Base-by-base conservation (phyloP, 2,888 invertebrate species). In the Leptopilina drosophilae region DNA sequence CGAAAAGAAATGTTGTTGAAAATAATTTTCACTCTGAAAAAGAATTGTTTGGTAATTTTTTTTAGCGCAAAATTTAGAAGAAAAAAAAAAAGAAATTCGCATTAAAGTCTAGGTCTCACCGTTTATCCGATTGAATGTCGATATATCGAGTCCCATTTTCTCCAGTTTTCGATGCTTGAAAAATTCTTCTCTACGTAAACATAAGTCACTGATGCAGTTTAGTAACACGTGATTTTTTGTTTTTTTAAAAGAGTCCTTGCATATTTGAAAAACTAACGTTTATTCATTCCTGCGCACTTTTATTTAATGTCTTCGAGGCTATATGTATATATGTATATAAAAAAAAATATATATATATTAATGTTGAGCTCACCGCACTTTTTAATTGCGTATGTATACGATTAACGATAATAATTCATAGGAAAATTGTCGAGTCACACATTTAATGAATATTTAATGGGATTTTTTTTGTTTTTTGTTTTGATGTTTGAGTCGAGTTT, bases 131-230 rank as follows among this genome's bases (percentile, higher is more conserved):
- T 82, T 82, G 76, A 87, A 83, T 66, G 83, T 85, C 26, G 84
- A 86, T 69, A 87, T 85, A 83, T 87, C 85, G 80, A 87, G 84
- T 79, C 84, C 85, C 85, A 87, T 88, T 81, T 26, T 15, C 20
- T 77, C 33, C 33, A 73, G 76, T 64, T 76, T 33, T 33, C 69
- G 40, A 42, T 42, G 49, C 42, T 64, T 79, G 69, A 40, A 64
- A 46, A 49, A 42, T 8, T 42, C 49, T 49, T 49, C 49, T 9
- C 4, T 49, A 49, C 12, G 64, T 15, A 78, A 78, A 73, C 77
- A 67, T 40, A 20, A 11, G 42, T 42, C 15, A 53, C 33, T 33
- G 33, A 65, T n/a, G 46, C 20, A 79, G 42, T 77, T 62, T 40
- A 42, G 64, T 11, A 46, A 78, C 20, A 77, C 53, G 62, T 64